These are phyloP conservation scores for Collichthys lucidus DNA, from an alignment of 2,113 vertebrate species.

Conservation along the genomic window DNA sequence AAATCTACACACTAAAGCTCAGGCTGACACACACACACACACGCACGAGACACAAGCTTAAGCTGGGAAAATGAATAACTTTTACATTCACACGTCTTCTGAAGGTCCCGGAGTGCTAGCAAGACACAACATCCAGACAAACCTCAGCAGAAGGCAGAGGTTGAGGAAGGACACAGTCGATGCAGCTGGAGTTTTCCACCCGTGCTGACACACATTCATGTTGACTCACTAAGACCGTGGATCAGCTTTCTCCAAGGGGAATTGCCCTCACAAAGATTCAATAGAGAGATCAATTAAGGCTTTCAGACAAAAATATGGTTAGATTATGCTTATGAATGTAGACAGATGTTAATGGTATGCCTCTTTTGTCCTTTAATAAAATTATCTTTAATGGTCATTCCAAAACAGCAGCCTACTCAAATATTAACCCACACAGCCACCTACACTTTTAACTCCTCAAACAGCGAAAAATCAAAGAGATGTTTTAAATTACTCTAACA, in stretches of 20 bases:
- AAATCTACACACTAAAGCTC: slow-evolving; percentile 14
- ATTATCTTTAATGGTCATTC: slow-evolving; percentile 25
- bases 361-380: slow-evolving; percentile 17
- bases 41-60: background rate
- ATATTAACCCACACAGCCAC: slow-evolving; percentile 37
- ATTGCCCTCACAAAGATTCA: slow-evolving; percentile 48
- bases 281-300: slow-evolving; percentile 50
- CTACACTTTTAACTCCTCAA: slow-evolving; percentile 28
- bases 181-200: slow-evolving; percentile 36
- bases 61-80: slow-evolving; percentile 43
- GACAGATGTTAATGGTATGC: slow-evolving; percentile 16
- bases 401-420: slow-evolving; percentile 22
- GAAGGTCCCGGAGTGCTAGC: slow-evolving; percentile 47
- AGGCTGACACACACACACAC: background rate
- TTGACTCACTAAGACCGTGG: slow-evolving; percentile 31
- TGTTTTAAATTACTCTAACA: slow-evolving; percentile 55
- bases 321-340: slow-evolving; percentile 42
- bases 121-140: slow-evolving; percentile 72
- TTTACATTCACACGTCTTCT: slow-evolving; percentile 48
- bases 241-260: slow-evolving; percentile 61
- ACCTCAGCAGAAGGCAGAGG: slow-evolving; percentile 52
- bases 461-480: slow-evolving; percentile 56
- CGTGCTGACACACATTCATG: slow-evolving; percentile 52
- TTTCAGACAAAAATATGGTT: slow-evolving; percentile 35
- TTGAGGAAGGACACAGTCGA: slow-evolving; percentile 53